phyloP scores from a whole-genome alignment of 1,140 invertebrate genomes.

The Zaprionus capensis region DNA sequence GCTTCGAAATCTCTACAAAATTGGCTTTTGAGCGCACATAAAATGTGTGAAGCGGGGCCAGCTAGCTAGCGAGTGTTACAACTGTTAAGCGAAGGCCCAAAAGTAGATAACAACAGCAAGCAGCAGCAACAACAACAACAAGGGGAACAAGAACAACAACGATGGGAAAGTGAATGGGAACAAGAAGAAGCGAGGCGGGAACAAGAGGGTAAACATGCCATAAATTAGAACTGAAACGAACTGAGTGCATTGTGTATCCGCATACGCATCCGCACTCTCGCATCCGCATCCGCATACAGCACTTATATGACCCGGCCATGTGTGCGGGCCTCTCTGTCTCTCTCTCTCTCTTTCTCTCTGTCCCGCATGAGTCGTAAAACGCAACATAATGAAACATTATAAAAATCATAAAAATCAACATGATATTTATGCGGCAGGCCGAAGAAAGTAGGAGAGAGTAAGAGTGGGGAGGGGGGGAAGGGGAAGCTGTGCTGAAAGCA shows the following conservation, averaged over 20 bases:
- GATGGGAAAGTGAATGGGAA: background rate
- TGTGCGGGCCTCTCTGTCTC: conserved; percentile 15
- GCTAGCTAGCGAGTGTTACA: conserved; percentile 54
- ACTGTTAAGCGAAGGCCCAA: conserved; percentile 64
- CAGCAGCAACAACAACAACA: conserved; percentile 2
- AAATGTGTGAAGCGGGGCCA: conserved; percentile 70
- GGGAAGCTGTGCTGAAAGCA: conserved; percentile 28
- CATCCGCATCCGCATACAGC: conserved; percentile 22
- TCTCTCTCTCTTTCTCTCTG: background rate
- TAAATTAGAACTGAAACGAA: conserved; percentile 76
- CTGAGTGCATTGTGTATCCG: conserved; percentile 56
- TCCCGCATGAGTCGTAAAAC: conserved; percentile 76
- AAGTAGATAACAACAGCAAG: conserved; percentile 62
- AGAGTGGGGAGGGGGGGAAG: background rate
- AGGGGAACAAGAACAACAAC: conserved; percentile 5
- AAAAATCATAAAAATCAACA: conserved; percentile 83
- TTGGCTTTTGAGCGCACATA: conserved; percentile 82
- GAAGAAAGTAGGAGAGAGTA: conserved; percentile 28
- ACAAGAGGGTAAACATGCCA: conserved; percentile 51
- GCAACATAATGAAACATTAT: conserved; percentile 82
- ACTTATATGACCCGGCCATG: conserved; percentile 39
- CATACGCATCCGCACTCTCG: conserved; percentile 40
- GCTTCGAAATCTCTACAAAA: conserved; percentile 75
- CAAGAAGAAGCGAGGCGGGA: conserved; percentile 25
- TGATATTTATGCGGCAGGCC: conserved; percentile 75